A percentile compares a stretch with the other conserved stretches of the same genome.
phyloP scores from a whole-genome alignment of 2,888 invertebrate species.

The Alitta virens region DNA sequence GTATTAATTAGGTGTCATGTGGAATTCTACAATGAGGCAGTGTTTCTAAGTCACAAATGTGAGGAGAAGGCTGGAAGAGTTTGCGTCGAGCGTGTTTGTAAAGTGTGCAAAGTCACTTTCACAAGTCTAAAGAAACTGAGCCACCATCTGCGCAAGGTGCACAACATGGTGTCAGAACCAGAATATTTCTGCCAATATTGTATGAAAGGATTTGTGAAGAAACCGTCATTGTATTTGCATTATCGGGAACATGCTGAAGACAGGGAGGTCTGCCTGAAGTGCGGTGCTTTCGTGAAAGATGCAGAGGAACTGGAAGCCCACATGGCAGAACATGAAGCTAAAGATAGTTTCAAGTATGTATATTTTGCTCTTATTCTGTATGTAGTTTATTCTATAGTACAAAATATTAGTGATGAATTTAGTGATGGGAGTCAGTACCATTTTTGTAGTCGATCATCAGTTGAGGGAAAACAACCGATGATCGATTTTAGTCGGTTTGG shows the following conservation, averaged over 20 bases:
- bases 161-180: constrained; percentile 31
- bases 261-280: constrained; percentile 40
- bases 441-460: no score
- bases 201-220: constrained; percentile 37
- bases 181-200: constrained; percentile 40
- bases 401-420: no score
- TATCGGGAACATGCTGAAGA: constrained; percentile 38
- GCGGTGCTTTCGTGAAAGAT: constrained; percentile 40
- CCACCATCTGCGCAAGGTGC: constrained; percentile 35
- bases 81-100: neutral
- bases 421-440: no score
- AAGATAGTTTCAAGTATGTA: constrained; percentile 13
- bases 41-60: constrained; percentile 5
- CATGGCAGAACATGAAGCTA: constrained; percentile 33
- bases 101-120: constrained; percentile 4
- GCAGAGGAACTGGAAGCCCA: constrained; percentile 34
- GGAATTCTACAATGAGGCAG: constrained; percentile 7
- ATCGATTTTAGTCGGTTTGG: no score
- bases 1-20: no score
- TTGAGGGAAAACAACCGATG: no score
- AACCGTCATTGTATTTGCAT: constrained; percentile 38
- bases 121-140: constrained; percentile 8
- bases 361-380: no score
- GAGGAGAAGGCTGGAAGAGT: neutral
- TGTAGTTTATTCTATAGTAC: no score